Percentiles rank a stretch among this genome's conserved stretches.
phyloP scores from a whole-genome alignment of 2,113 vertebrate species.

The Cranoglanis bouderius region DNA sequence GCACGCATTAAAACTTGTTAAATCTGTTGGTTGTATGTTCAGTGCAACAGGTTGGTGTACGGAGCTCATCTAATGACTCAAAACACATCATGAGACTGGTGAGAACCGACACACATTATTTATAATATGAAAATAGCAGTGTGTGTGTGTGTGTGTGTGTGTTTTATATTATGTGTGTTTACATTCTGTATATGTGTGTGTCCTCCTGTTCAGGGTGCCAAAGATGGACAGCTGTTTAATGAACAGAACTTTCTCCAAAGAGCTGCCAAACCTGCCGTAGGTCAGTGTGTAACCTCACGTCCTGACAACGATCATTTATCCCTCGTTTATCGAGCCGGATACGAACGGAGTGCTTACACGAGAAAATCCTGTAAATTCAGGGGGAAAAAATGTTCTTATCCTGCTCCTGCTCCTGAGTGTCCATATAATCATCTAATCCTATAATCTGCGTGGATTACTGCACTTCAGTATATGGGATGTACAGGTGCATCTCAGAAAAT shows the following conservation, averaged over 20 bases:
- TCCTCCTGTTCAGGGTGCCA: constrained; percentile 77
- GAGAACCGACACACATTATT: constrained; percentile 29
- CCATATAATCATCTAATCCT: no score
- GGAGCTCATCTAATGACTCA: constrained; percentile 55
- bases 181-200: neutral
- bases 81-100: constrained; percentile 74
- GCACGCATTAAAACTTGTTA: neutral
- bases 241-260: constrained; percentile 94
- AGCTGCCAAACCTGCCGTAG: constrained; percentile 80
- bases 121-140: neutral
- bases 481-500: no score
- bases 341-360: no score
- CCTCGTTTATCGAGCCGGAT: neutral
- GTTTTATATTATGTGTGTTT: neutral
- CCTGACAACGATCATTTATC: neutral
- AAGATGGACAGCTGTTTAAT: constrained; percentile 87
- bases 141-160: neutral
- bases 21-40: neutral
- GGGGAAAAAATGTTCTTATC: neutral
- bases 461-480: no score
- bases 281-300: constrained; percentile 60
- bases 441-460: no score
- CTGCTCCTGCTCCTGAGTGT: no score
- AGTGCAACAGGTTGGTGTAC: constrained; percentile 54
- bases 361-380: no score